Conservation (phyloP, 2,797 vertebrate species). For the Pangasius krempfi region DNA sequence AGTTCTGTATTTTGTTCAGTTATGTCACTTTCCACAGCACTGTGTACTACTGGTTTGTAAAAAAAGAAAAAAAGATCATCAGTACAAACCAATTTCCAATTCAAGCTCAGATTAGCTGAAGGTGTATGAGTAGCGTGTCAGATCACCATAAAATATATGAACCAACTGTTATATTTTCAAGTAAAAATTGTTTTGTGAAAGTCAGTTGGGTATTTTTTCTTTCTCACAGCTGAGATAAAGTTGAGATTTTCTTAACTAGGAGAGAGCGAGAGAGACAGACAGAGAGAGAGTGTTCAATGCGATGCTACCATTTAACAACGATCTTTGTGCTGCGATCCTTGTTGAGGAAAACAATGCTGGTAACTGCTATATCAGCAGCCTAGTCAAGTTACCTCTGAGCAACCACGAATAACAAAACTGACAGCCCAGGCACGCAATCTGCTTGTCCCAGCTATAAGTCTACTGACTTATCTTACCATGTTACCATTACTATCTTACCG, state of each 20-base stretch:
- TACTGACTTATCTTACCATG: not conserved
- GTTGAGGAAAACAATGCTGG: not conserved
- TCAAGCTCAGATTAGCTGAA: not conserved
- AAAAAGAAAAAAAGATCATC: not conserved
- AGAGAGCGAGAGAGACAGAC: not conserved
- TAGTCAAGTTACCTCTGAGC: too few relatives aligned
- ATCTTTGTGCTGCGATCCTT: not conserved
- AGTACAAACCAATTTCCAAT: not conserved
- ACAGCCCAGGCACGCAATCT: too few relatives aligned
- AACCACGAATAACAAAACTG: too few relatives aligned
- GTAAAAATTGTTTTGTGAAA: not conserved
- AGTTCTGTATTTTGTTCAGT: not conserved
- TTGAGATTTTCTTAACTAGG: not conserved
- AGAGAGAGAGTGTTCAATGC: not conserved
- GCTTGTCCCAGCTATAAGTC: not conserved
- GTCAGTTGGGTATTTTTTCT: not conserved
- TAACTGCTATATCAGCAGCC: not conserved
- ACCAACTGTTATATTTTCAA: not conserved
- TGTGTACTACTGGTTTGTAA: not conserved
- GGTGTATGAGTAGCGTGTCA: not conserved
- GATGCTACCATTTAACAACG: not conserved
- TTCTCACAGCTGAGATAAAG: not conserved
- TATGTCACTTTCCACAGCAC: not conserved
- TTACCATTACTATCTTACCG: not conserved
- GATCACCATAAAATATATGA: not conserved